phyloP scores from a whole-genome alignment of 1,140 invertebrate species.

The Zaprionus capensis region DNA sequence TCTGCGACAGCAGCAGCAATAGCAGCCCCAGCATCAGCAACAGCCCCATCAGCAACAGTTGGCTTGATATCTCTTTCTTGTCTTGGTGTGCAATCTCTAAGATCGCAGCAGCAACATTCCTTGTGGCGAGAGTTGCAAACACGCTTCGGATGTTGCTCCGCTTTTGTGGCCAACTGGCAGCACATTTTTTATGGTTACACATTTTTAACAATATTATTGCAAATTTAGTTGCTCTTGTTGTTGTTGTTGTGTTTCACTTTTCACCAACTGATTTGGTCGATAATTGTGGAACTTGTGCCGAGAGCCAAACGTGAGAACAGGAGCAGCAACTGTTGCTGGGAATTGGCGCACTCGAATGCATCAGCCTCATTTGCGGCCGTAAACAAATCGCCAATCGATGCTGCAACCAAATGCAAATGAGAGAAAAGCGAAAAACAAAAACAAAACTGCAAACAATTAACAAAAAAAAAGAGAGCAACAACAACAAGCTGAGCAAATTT shows the following conservation, averaged over 20 bases:
- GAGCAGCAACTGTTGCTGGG: slow-evolving; percentile 37
- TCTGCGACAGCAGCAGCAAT: slow-evolving; percentile 22
- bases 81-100: slow-evolving; percentile 15
- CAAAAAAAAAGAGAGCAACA: slow-evolving; percentile 33
- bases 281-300: slow-evolving; percentile 4
- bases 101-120: slow-evolving; percentile 62
- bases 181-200: slow-evolving; percentile 44
- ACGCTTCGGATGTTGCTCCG: slow-evolving; percentile 45
- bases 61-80: slow-evolving; percentile 66
- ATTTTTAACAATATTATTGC: slow-evolving; percentile 45
- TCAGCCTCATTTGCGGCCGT: slow-evolving; percentile 43
- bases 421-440: slow-evolving; percentile 46
- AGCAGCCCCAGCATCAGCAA: not conserved
- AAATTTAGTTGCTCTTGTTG: slow-evolving; percentile 16
- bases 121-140: slow-evolving; percentile 58
- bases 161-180: slow-evolving; percentile 38
- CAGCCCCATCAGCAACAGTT: slow-evolving; percentile 4
- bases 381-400: slow-evolving; percentile 76
- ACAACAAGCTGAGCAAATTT: slow-evolving; percentile 63
- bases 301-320: slow-evolving; percentile 12
- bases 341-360: slow-evolving; percentile 52
- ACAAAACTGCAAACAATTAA: slow-evolving; percentile 75
- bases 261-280: slow-evolving; percentile 32
- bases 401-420: slow-evolving; percentile 77
- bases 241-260: slow-evolving; percentile 47